Evolutionary conservation across 2,113 vertebrate species (phyloP).

Genomic region (Plectropomus leopardus): DNA sequence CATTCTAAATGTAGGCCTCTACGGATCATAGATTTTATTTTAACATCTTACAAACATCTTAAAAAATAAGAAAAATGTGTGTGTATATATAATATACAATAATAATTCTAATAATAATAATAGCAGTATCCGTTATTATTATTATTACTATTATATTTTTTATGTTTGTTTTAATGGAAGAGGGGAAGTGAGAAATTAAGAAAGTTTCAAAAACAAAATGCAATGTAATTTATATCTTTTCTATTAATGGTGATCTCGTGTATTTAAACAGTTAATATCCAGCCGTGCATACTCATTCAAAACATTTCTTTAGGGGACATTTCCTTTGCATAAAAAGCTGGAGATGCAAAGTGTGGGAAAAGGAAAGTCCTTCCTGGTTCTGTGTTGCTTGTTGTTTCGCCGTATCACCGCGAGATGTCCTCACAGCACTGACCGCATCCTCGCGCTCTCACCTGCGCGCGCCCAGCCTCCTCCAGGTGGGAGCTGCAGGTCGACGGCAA

Average conservation of each 20-base stretch:
- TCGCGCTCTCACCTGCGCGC: slow-evolving; percentile 61
- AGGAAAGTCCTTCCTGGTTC: neutral
- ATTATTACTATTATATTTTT: too few species aligned
- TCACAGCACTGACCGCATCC: neutral
- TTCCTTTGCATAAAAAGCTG: neutral
- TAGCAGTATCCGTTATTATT: too few species aligned
- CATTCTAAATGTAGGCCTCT: neutral
- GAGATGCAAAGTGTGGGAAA: slow-evolving; percentile 1
- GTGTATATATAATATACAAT: too few species aligned
- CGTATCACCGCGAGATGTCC: slow-evolving; percentile 64
- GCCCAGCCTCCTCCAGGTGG: slow-evolving; percentile 71
- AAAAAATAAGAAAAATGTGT: too few species aligned
- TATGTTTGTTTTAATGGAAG: too few species aligned
- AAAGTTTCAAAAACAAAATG: too few species aligned
- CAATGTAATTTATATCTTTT: neutral
- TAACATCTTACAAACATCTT: too few species aligned
- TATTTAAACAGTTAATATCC: neutral
- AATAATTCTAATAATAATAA: too few species aligned
- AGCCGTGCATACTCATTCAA: neutral
- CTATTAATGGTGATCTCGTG: neutral
- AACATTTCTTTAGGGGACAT: neutral
- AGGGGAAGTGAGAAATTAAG: too few species aligned
- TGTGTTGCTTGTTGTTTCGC: neutral
- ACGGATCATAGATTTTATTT: neutral
- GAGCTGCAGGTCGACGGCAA: slow-evolving; percentile 39